phyloP scores from a whole-genome alignment of 2,797 vertebrate species.

The Mycteria americana region DNA sequence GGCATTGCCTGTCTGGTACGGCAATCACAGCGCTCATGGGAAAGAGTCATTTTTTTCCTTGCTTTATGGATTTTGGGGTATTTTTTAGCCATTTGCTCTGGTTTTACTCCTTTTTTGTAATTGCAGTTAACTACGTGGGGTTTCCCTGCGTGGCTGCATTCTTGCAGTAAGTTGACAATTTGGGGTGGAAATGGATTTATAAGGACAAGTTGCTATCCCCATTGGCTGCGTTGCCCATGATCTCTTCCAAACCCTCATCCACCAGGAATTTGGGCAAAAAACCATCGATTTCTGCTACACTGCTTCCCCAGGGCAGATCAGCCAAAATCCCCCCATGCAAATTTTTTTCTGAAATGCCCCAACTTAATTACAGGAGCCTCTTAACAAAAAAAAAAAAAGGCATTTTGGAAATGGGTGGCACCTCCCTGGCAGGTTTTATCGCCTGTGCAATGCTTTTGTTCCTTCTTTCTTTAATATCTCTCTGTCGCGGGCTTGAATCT shows the following conservation, averaged over 20 bases:
- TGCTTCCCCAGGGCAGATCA: neutral
- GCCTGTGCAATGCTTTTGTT: neutral
- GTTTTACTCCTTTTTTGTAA: neutral
- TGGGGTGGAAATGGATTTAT: neutral
- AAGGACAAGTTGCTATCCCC: neutral
- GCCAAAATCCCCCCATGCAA: neutral
- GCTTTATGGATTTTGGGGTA: neutral
- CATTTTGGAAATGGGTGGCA: neutral
- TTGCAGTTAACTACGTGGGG: neutral
- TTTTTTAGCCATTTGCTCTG: neutral
- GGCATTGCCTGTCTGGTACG: fast-evolving
- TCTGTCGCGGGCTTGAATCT: neutral
- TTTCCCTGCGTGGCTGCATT: fast-evolving
- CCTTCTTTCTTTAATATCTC: neutral
- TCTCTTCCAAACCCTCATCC: neutral
- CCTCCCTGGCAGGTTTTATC: neutral
- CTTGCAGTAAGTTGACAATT: neutral
- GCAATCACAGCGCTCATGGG: neutral
- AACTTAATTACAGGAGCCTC: neutral
- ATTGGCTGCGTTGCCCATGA: fast-evolving
- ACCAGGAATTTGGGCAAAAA: neutral
- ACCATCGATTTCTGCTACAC: neutral
- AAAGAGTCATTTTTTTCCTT: neutral
- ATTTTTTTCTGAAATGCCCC: neutral
- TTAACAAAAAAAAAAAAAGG: neutral